Percentiles rank a stretch among this genome's conserved stretches.
Conservation (phyloP, 2,797 vertebrate species). For the Anas bahamensis region DNA sequence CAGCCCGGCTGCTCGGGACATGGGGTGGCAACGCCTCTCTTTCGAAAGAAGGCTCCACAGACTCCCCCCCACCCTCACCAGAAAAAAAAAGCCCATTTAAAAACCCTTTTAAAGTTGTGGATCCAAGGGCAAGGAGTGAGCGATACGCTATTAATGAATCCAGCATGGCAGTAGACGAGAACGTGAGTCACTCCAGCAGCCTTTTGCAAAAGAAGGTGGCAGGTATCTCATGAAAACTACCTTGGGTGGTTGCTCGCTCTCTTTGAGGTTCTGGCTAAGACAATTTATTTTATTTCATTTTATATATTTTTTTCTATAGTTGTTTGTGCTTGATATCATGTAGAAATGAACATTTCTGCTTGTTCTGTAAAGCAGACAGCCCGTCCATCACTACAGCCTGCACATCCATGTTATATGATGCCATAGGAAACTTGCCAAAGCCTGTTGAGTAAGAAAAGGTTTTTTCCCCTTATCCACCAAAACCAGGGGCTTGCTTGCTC, state of each 20-base stretch:
- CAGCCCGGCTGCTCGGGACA: background rate
- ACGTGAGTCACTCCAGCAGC: background rate
- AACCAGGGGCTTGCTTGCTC: rapidly evolving
- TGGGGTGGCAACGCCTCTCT: background rate
- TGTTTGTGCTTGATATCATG: background rate
- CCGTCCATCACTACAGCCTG: background rate
- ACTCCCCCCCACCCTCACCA: background rate
- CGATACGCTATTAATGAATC: background rate
- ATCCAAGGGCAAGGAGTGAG: background rate
- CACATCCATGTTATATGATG: background rate
- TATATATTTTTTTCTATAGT: background rate
- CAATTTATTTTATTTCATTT: background rate
- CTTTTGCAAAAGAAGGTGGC: background rate
- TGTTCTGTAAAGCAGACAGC: background rate
- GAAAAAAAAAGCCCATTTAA: background rate
- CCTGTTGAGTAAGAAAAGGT: background rate
- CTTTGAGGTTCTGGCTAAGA: background rate
- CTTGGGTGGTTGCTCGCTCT: background rate
- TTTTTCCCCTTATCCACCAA: background rate
- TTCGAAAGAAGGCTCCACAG: background rate
- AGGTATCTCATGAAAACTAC: background rate
- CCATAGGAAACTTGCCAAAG: background rate
- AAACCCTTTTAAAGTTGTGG: background rate
- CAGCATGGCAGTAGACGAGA: background rate
- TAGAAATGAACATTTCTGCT: background rate